Base-by-base conservation (phyloP, 1,140 invertebrate species). In the Drosophila pseudoananassae region DNA sequence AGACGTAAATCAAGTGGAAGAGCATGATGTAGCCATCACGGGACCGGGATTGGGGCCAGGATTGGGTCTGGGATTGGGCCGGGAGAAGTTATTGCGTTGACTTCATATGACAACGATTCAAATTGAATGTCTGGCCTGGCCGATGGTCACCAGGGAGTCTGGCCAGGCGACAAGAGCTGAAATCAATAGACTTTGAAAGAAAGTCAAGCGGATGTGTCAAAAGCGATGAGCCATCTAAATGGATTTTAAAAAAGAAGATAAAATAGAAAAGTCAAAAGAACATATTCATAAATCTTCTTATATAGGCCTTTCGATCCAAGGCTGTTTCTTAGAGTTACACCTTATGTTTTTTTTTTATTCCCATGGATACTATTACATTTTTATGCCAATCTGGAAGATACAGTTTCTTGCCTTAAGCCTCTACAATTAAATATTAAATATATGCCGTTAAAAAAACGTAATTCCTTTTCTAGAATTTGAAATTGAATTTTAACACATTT, bases 1-100 rank as follows among this genome's bases (percentile, higher is more conserved):
- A 89, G 78, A 70, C 83, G 83, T 89, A 89, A 88, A 89, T 88
- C 83, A 88, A 83, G 79, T 88, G 84, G 83, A 83, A 88, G 84
- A 69, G 72, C 84, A 73, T 83, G 78, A 85, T 85, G 77, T 85
- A 81, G 73, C 82, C 82, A 85, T 85, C 82, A 85, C 60, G 15
- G 40, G 40, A 43, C 40, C 12, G 10, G 33, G 33, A n/a, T 53
- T 46, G 43, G 40, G 52, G 29, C 14, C 38, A n/a, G 71, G 57
- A 60, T 60, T 46, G 50, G 43, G 46, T 25, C 1, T 56, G 38
- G 29, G 45, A 27, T 20, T 17, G 8, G 31, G 40, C n/a, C 40
- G 6, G 14, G 15, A 53, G 57, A 69, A 36, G 47, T 31, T 53
- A 77, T 68, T 50, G 58, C 68, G 31, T 54, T 71, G 60, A 74